Conservation (phyloP, 2,797 vertebrate genomes). For the Garrulus glandarius region DNA sequence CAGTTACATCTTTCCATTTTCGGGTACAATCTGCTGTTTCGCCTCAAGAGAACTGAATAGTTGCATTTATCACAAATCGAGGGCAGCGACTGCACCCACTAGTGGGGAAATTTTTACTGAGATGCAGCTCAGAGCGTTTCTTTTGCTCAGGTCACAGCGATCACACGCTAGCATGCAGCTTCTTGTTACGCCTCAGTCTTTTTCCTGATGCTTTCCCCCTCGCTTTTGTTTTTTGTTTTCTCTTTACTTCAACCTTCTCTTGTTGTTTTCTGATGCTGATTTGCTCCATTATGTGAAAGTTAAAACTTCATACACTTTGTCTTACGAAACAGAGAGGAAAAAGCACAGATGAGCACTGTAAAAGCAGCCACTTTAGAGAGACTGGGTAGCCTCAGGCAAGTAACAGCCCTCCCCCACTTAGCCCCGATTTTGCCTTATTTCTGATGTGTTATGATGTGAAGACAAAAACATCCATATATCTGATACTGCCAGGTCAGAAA, state of each 20-base stretch:
- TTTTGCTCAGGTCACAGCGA: neutral
- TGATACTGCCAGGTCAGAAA: neutral
- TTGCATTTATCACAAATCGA: neutral
- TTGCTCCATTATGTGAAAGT: neutral
- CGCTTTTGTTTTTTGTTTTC: neutral
- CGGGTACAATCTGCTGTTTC: neutral
- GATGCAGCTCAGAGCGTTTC: neutral
- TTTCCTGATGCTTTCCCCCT: neutral
- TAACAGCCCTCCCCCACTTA: neutral
- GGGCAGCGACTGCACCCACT: slow-evolving; percentile 24
- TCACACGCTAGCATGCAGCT: neutral
- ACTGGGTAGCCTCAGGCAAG: neutral
- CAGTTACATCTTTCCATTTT: neutral
- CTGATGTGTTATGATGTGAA: neutral
- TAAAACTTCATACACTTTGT: neutral
- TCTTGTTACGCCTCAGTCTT: neutral
- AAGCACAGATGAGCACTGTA: neutral
- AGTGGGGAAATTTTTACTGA: neutral
- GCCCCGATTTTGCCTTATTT: neutral
- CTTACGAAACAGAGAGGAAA: neutral
- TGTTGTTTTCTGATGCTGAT: neutral
- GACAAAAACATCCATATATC: neutral
- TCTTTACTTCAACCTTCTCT: neutral
- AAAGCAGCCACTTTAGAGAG: neutral
- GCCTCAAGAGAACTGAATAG: neutral